phyloP scores from a whole-genome alignment of 2,113 vertebrate species.

The Phrynocephalus versicolor region DNA sequence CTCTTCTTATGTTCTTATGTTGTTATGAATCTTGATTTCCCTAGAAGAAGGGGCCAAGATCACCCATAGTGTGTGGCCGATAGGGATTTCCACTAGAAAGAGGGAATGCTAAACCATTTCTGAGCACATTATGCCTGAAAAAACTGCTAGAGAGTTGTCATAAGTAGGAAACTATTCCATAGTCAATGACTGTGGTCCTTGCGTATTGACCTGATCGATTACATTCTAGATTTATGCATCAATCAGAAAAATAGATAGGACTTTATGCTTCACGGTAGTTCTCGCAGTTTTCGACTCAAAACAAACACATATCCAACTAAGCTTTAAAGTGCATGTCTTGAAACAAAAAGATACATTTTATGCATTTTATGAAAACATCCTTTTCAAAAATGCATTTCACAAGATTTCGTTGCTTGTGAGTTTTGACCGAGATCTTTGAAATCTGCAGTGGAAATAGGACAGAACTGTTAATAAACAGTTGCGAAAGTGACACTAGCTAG shows the following conservation, averaged over 20 bases:
- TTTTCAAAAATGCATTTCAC: background rate
- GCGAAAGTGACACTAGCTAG: background rate
- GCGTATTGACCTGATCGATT: background rate
- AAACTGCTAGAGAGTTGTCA: no score
- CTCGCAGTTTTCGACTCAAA: background rate
- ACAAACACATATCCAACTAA: background rate
- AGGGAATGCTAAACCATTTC: no score
- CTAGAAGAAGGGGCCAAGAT: no score
- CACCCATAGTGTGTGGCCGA: no score
- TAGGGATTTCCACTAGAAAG: no score
- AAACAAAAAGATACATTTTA: background rate
- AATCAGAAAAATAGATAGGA: background rate
- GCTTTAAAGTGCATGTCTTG: background rate
- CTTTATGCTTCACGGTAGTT: background rate
- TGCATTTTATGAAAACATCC: background rate
- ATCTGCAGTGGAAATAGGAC: background rate
- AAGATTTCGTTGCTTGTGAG: background rate
- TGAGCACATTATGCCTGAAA: no score
- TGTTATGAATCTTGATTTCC: no score
- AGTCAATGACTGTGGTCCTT: background rate
- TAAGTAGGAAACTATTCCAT: no score
- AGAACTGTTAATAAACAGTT: background rate
- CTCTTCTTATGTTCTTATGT: no score
- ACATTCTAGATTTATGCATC: background rate
- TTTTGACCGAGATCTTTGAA: background rate